Base-by-base conservation (phyloP, 2,888 invertebrate species). In the Drosophila anomalipes region DNA sequence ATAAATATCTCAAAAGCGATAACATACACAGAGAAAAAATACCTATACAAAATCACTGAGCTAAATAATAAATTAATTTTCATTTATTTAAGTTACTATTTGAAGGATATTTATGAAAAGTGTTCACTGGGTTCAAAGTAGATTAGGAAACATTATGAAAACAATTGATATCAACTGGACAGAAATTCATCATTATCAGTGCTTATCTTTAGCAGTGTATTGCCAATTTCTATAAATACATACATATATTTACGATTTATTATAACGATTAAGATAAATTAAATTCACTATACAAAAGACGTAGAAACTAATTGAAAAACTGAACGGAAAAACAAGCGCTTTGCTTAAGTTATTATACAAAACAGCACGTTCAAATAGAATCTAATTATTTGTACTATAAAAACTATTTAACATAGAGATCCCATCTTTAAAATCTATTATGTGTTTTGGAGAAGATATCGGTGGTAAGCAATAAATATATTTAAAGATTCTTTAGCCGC, bases 151-250 rank as follows among this genome's bases (percentile, higher is more conserved):
- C 39, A 14, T n/a, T n/a, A 19, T 33, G 14, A 33, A 37, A 61
- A 28, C 7, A 14, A 35, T 66, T n/a, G 41, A 64, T 52, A 65
- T 28, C 33, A 53, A 66, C 4, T 35, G 30, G 12, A 53, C 66
- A 53, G 35, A 51, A 44, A 66, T 30, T 19, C 12, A 39, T 19
- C 14, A 52, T 66, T 65, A 66, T 66, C 66, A 52, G 39, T 22
- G 22, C 52, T 53, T 65, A 66, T 30, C 52, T 33, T 33, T 10
- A 26, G 33, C 32, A 47, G 4, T 26, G 19, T 10, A 7, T 32
- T 51, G 51, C 51, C 28, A 28, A 51, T 32, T 32, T 32, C 1
- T 30, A 7, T 30, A 30, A 30, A 30, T 9, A 5, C 3, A 28
- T 26, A 28, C 22, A 28, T 28, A 28, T 28, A 16, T 26, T 47